Conservation (phyloP, 2,888 invertebrate genomes). For the Nomada goodeniana region DNA sequence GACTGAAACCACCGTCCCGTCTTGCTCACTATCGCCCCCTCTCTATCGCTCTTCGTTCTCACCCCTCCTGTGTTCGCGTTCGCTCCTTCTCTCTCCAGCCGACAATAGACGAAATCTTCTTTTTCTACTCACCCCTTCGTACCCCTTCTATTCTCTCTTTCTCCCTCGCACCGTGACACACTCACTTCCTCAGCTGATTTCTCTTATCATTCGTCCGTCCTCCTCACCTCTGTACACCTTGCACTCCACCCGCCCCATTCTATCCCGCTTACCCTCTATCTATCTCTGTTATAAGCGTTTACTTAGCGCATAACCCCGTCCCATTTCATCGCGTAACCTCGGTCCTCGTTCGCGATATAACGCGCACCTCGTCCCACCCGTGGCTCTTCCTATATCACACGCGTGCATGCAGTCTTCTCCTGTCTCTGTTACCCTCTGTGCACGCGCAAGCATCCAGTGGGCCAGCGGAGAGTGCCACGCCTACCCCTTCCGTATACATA, state of each 20-base stretch:
- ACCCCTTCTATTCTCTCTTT: constrained; percentile 24
- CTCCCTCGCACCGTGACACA: constrained; percentile 25
- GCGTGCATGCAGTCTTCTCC: constrained; percentile 22
- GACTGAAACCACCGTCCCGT: constrained; percentile 78
- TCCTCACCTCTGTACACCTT: constrained; percentile 23
- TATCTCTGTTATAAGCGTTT: constrained; percentile 7
- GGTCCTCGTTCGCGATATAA: constrained; percentile 19
- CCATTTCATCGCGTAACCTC: not conserved
- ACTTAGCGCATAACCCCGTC: not conserved
- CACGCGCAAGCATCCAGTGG: constrained; percentile 74
- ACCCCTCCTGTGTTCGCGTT: constrained; percentile 38
- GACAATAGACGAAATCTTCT: constrained; percentile 35
- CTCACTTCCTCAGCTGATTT: constrained; percentile 25
- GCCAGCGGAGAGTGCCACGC: constrained; percentile 76
- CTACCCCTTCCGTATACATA: constrained; percentile 70
- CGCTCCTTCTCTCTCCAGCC: constrained; percentile 33
- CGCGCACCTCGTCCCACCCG: constrained; percentile 4
- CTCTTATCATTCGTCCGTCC: constrained; percentile 40
- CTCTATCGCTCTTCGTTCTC: constrained; percentile 48
- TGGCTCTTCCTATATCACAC: constrained; percentile 13
- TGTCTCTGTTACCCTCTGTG: constrained; percentile 51
- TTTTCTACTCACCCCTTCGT: constrained; percentile 38
- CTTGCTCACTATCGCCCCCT: constrained; percentile 64
- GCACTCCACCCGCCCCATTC: constrained; percentile 2
- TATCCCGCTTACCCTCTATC: not conserved